Evolutionary conservation across 30 jellyfish, hydroid and myxozoan species (phyloP), one percentile per base, ranked within the genome.

Genomic region (Nemopilema nomurai): DNA sequence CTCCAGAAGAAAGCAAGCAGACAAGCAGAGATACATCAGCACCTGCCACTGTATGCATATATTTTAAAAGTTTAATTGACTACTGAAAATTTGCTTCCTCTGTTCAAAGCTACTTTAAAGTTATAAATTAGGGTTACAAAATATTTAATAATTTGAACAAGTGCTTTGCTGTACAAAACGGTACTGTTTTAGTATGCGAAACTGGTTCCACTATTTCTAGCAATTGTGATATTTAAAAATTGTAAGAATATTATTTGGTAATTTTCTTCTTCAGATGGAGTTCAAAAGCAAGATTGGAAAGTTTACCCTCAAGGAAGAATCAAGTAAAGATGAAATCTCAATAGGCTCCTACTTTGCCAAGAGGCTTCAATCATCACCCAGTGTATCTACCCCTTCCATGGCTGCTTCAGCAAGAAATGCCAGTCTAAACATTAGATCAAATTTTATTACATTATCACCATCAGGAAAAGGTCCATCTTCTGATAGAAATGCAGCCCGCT

Each of bases 351-450:
- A 49, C 75, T 86, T 86, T 70, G 80, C 89, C 9, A 86, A 76
- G 0, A 65, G 65, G 70, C 53, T 74, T 27, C 89, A 57, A 27
- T 77, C 89, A 41, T 24, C 87, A 19, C 28, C 78, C 33, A 25
- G 88, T 1, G 49, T 30, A 52, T 76, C 84, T 77, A 28, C 81
- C 0, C 74, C 77, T 18, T 82, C 98, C 22, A 49, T 75, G 50
- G 98, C 97, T n/a, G 96, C 96, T 18, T 50, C 96, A 8, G 98
- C 98, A 13, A 74, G 98, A 83, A 89, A 89, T 65, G 96, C 96
- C 21, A 72, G 84, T 7, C 67, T 89, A 4, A 51, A 91, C 16
- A 69, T 74, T 8, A 75, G 70, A 51, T 71, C 90, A 17, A 76
- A 52, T 74, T 85, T 69, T 1, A 18, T 69, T 41, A 52, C 83